Percentiles rank a stretch among this genome's conserved stretches.
phyloP scores from a whole-genome alignment of 92 coral and sea anemone genomes.

The Meandrina meandrites region DNA sequence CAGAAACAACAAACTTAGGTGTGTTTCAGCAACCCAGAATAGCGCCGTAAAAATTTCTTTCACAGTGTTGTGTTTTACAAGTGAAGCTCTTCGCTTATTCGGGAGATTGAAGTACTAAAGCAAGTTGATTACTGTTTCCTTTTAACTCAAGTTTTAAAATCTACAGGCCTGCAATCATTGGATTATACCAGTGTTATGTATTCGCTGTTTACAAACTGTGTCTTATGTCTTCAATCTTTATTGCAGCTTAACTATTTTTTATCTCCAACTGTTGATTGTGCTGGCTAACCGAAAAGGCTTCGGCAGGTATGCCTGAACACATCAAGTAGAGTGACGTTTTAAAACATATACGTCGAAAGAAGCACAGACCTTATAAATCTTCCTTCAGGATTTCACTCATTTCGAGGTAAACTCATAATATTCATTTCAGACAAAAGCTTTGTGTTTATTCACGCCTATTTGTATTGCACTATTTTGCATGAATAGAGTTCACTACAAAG shows the following conservation, averaged over 20 bases:
- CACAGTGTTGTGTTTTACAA: background rate
- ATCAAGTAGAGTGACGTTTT: background rate
- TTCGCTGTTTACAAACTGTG: background rate
- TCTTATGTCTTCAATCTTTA: background rate
- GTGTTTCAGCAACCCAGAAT: background rate
- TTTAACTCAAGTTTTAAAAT: background rate
- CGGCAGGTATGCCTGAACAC: background rate
- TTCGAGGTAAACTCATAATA: constrained; percentile 7
- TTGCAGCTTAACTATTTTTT: background rate
- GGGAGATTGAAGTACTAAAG: background rate
- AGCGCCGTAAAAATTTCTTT: background rate
- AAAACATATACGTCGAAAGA: background rate
- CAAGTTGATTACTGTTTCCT: background rate
- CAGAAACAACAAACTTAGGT: background rate
- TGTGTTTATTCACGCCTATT: background rate
- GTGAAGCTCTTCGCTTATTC: background rate
- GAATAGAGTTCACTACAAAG: background rate
- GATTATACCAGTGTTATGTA: background rate
- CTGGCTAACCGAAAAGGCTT: background rate
- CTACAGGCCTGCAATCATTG: background rate
- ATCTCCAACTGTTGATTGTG: background rate
- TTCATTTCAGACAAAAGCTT: background rate
- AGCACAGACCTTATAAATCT: background rate
- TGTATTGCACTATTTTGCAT: background rate
- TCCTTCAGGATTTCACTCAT: background rate